Conservation (phyloP, 2,797 vertebrate genomes). For the Lepidocolaptes lacrymiger region DNA sequence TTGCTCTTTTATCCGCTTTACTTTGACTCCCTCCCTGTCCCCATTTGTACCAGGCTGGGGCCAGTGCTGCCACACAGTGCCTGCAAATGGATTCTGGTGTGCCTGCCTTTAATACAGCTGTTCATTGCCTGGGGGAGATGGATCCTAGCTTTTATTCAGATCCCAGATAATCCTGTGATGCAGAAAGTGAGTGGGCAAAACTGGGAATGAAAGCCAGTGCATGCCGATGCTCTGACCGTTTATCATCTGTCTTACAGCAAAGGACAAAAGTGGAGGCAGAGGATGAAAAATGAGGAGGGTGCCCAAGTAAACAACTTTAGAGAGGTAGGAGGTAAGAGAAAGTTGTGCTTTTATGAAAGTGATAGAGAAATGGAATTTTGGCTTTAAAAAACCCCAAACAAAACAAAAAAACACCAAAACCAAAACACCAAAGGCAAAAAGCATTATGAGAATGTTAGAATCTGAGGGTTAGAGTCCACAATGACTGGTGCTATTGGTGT, state of each 20-base stretch:
- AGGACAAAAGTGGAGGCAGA: constrained; percentile 26
- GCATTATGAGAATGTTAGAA: neutral
- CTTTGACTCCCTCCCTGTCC: neutral
- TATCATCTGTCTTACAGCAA: constrained; percentile 22
- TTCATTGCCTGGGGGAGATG: neutral
- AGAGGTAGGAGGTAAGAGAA: constrained; percentile 18
- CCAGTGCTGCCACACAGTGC: accelerated
- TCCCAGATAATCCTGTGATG: neutral
- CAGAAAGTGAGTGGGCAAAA: constrained; percentile 45
- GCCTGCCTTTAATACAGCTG: neutral
- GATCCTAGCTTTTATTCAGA: neutral
- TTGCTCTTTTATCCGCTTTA: neutral
- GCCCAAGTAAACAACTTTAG: constrained; percentile 2
- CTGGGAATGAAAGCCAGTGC: neutral
- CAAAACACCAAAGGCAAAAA: neutral
- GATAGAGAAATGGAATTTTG: neutral
- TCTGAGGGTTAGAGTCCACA: neutral
- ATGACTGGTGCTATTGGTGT: neutral
- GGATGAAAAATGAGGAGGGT: constrained; percentile 48
- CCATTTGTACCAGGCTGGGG: accelerated
- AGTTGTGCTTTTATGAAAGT: constrained; percentile 1
- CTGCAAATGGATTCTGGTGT: neutral
- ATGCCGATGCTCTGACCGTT: neutral
- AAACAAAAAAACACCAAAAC: neutral
- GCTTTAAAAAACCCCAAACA: neutral